Conservation (phyloP, 2,888 invertebrate genomes). For the Iphiclides podalirius region DNA sequence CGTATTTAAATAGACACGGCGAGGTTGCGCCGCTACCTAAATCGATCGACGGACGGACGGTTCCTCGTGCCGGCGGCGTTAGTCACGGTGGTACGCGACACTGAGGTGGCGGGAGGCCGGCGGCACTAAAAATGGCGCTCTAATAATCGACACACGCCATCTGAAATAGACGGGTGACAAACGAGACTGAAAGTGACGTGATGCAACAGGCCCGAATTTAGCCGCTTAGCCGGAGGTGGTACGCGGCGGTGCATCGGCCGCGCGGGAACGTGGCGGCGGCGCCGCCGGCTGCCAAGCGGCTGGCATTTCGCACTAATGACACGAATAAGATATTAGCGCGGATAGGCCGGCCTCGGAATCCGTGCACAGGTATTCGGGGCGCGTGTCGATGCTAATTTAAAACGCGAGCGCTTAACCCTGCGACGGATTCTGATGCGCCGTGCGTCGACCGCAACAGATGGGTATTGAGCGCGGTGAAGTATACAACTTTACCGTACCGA, state of each 20-base stretch:
- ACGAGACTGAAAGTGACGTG: conserved; percentile 78
- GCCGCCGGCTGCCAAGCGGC: conserved; percentile 67
- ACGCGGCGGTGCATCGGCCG: conserved; percentile 68
- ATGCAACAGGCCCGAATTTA: conserved; percentile 77
- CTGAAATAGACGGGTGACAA: conserved; percentile 77
- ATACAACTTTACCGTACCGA: conserved; percentile 10
- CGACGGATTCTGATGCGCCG: conserved; percentile 6
- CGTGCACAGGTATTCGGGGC: conserved; percentile 57
- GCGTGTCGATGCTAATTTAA: conserved; percentile 58
- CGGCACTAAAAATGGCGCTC: conserved; percentile 67
- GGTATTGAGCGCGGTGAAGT: conserved; percentile 5
- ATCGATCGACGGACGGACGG: conserved; percentile 45
- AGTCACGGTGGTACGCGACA: conserved; percentile 51
- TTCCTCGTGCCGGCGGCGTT: conserved; percentile 48
- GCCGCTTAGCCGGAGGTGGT: too few relatives aligned
- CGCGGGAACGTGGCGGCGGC: conserved; percentile 34
- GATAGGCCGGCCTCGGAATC: conserved; percentile 52
- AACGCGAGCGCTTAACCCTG: conserved; percentile 34
- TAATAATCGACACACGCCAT: conserved; percentile 74
- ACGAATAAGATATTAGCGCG: conserved; percentile 78
- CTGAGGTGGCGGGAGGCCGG: conserved; percentile 47
- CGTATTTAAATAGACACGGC: conserved; percentile 63
- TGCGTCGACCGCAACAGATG: conserved; percentile 35
- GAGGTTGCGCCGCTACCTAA: conserved; percentile 53
- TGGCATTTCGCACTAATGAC: conserved; percentile 79